Percentiles rank a stretch among this genome's conserved stretches.
These are phyloP conservation scores for Denticeps clupeoides DNA, from an alignment of 2,797 vertebrate genomes.

Conservation along the genomic window DNA sequence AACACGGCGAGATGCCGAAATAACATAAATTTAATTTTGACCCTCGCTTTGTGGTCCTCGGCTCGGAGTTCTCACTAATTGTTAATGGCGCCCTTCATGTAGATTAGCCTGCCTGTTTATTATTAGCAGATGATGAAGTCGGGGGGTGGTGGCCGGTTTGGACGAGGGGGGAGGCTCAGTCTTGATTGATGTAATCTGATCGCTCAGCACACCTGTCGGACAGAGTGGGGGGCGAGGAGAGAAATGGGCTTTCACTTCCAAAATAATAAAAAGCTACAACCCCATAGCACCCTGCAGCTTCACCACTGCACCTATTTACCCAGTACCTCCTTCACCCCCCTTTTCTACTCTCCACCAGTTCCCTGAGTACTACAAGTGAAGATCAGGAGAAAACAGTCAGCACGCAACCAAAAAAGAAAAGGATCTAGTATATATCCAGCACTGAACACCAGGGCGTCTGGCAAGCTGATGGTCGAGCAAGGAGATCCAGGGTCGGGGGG, in stretches of 20 bases:
- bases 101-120: constrained; percentile 27
- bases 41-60: constrained; percentile 10
- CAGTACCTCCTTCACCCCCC: too few relatives aligned
- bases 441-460: background rate
- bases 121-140: constrained; percentile 27
- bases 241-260: constrained; percentile 11
- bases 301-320: too few relatives aligned
- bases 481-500: too few relatives aligned
- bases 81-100: constrained; percentile 13
- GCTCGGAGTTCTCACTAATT: constrained; percentile 18
- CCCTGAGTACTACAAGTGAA: too few relatives aligned
- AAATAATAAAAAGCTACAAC: too few relatives aligned
- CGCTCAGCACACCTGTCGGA: constrained; percentile 23
- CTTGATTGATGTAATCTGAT: constrained; percentile 14
- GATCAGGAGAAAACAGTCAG: too few relatives aligned
- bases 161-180: too few relatives aligned
- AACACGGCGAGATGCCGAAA: constrained; percentile 19
- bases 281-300: too few relatives aligned
- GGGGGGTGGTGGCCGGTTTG: too few relatives aligned
- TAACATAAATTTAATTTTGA: constrained; percentile 14
- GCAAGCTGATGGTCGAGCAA: background rate
- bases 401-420: too few relatives aligned
- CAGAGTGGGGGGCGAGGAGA: constrained; percentile 8
- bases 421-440: too few relatives aligned
- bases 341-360: too few relatives aligned